Conservation (phyloP, 1,140 invertebrate species). For the Berghia stephanieae region DNA sequence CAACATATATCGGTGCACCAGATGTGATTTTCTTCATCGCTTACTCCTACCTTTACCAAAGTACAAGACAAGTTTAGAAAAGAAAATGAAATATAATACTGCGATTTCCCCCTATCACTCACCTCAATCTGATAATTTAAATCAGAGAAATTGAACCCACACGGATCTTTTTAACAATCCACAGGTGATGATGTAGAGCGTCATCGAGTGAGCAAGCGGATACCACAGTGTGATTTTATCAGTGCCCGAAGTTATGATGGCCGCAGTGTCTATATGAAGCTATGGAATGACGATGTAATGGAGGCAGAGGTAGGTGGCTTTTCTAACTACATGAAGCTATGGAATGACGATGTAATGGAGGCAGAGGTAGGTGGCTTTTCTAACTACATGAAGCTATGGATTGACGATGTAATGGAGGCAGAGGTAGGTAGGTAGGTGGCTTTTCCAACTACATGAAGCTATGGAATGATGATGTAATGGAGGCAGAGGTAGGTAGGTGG, state of each 20-base stretch:
- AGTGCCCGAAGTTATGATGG: conserved; percentile 51
- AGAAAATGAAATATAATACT: too few species aligned
- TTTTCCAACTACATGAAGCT: conserved; percentile 48
- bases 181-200: conserved; percentile 51
- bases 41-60: not conserved
- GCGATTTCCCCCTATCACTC: too few species aligned
- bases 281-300: conserved; percentile 48
- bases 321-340: conserved; percentile 49
- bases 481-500: conserved; percentile 49
- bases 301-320: conserved; percentile 48
- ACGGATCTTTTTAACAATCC: too few species aligned
- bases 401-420: conserved; percentile 45
- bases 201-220: conserved; percentile 43
- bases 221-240: conserved; percentile 52
- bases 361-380: conserved; percentile 47
- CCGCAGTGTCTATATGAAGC: conserved; percentile 51
- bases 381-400: conserved; percentile 51
- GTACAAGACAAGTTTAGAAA: not conserved
- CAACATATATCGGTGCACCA: not conserved
- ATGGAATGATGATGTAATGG: conserved; percentile 46
- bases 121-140: too few species aligned
- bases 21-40: not conserved
- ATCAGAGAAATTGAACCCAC: too few species aligned
- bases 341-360: conserved; percentile 47
- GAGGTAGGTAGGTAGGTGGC: conserved; percentile 52